phyloP scores from a whole-genome alignment of 2,888 invertebrate genomes.

The Chloromyia formosa region DNA sequence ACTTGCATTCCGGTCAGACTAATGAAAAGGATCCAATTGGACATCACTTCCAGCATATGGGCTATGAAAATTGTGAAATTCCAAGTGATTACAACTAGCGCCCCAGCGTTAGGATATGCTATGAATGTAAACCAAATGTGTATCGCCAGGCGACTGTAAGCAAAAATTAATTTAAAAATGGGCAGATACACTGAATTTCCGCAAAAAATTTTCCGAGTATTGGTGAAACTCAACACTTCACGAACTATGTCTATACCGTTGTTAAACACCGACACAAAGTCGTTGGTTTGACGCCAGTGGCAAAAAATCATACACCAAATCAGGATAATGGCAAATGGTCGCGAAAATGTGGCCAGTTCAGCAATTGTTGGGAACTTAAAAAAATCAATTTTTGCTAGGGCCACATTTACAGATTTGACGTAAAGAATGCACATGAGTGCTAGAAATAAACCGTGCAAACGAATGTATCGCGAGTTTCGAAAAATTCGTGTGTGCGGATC shows the following conservation, averaged over 20 bases:
- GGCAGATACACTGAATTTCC: background rate
- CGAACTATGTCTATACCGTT: background rate
- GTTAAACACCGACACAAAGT: background rate
- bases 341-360: background rate
- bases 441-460: background rate
- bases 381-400: background rate
- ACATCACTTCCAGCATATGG: background rate
- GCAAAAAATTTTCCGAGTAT: background rate
- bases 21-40: background rate
- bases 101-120: background rate
- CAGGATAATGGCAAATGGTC: background rate
- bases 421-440: background rate
- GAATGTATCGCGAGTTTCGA: too few relatives aligned
- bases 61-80: background rate
- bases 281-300: background rate
- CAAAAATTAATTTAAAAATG: background rate
- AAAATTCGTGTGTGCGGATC: too few relatives aligned
- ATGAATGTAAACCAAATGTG: conserved; percentile 9
- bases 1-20: background rate
- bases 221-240: background rate
- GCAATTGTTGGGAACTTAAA: background rate
- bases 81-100: background rate
- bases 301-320: background rate
- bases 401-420: background rate
- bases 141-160: background rate